Percentiles rank a stretch among this genome's conserved stretches.
These are phyloP conservation scores for Cyphomyrmex costatus DNA, from an alignment of 1,140 invertebrate genomes.

Conservation along the genomic window DNA sequence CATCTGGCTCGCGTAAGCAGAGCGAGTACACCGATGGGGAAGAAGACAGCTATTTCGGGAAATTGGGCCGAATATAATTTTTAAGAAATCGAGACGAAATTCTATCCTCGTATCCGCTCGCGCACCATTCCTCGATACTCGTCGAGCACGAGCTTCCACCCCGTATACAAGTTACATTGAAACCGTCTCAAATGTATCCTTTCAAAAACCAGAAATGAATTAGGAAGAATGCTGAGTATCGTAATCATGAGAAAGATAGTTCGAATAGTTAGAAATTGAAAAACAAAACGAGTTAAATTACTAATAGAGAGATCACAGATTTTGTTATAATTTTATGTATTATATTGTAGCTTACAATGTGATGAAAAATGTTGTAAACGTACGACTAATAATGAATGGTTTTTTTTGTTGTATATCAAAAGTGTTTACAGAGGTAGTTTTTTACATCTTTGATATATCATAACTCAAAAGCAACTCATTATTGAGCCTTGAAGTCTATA, in stretches of 20 bases:
- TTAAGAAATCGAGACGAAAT: slow-evolving; percentile 70
- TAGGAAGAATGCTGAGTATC: not conserved
- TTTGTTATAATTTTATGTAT: not conserved
- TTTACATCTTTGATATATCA: too few relatives aligned
- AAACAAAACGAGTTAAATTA: not conserved
- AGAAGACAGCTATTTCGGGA: slow-evolving; percentile 65
- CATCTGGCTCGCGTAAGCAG: slow-evolving; percentile 57
- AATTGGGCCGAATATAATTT: slow-evolving; percentile 76
- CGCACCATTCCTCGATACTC: slow-evolving; percentile 54
- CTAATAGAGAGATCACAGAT: too few relatives aligned
- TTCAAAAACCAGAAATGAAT: not conserved
- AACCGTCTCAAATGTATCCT: not conserved
- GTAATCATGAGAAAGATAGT: not conserved
- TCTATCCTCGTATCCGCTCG: slow-evolving; percentile 57
- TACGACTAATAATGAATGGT: too few relatives aligned
- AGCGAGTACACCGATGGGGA: slow-evolving; percentile 2
- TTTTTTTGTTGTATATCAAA: too few relatives aligned
- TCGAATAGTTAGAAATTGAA: not conserved
- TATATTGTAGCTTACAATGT: too few relatives aligned
- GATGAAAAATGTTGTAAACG: too few relatives aligned
- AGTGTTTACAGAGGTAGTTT: too few relatives aligned
- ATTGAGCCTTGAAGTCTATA: too few relatives aligned
- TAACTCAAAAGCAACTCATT: too few relatives aligned
- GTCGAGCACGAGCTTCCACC: not conserved
- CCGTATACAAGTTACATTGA: not conserved